These are phyloP conservation scores for Homalodisca vitripennis DNA, from an alignment of 1,140 invertebrate species.

Conservation along the genomic window DNA sequence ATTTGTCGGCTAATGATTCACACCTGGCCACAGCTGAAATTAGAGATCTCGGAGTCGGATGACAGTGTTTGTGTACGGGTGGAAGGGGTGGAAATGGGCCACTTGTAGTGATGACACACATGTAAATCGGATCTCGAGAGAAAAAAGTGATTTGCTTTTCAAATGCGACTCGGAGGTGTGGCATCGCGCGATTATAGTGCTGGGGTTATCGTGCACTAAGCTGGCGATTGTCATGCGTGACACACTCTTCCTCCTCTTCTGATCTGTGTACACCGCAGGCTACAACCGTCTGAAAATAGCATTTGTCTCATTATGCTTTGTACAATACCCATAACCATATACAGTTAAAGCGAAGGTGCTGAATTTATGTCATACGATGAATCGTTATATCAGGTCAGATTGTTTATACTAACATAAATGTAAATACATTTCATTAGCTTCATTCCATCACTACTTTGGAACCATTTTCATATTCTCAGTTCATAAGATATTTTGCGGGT, in stretches of 20 bases:
- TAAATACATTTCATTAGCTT: too few species aligned
- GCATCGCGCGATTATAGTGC: neutral
- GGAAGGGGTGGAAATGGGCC: neutral
- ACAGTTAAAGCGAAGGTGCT: too few species aligned
- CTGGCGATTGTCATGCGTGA: constrained; percentile 8
- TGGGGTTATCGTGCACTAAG: constrained; percentile 15
- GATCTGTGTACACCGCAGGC: neutral
- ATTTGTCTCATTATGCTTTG: neutral
- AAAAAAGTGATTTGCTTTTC: constrained; percentile 23
- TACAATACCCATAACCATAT: too few species aligned
- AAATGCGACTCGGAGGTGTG: constrained; percentile 3
- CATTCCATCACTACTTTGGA: too few species aligned
- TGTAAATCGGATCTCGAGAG: constrained; percentile 9
- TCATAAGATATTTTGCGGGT: too few species aligned
- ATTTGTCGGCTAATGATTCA: neutral
- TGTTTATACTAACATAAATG: too few species aligned
- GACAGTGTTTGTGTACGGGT: constrained; percentile 2
- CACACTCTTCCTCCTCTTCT: too few species aligned
- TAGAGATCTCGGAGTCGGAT: neutral
- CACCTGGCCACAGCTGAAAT: neutral
- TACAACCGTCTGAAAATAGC: neutral
- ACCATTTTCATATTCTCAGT: too few species aligned
- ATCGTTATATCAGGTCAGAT: too few species aligned
- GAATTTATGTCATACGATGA: too few species aligned
- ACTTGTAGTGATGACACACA: constrained; percentile 24